phyloP scores from a whole-genome alignment of 2,797 vertebrate species.

The Hylomyscus alleni region DNA sequence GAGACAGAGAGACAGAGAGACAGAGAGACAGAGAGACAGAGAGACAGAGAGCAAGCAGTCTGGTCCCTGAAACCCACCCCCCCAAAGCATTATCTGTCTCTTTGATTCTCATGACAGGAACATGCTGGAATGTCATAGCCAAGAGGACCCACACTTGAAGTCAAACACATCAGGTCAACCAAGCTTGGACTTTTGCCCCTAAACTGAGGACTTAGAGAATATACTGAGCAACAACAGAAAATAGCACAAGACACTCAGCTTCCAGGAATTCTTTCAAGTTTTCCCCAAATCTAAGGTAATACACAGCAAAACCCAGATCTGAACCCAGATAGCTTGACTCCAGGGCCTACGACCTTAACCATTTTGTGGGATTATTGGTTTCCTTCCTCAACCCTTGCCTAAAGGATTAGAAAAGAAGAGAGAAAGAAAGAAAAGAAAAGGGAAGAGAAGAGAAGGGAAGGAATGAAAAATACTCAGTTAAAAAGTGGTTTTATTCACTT shows the following conservation, averaged over 20 bases:
- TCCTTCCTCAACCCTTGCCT: slow-evolving; percentile 28
- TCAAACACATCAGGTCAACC: not conserved
- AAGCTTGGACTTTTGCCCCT: not conserved
- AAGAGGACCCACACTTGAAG: not conserved
- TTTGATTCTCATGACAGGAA: not conserved
- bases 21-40: too few relatives aligned
- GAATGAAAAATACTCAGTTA: not conserved
- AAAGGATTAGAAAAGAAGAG: not conserved
- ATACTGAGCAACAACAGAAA: not conserved
- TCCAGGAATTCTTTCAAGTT: not conserved
- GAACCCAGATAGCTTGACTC: not conserved
- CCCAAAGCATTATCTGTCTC: too few relatives aligned
- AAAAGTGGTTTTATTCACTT: slow-evolving; percentile 20
- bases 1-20: too few relatives aligned
- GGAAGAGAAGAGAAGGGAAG: not conserved
- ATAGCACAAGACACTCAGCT: not conserved
- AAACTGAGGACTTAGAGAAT: not conserved
- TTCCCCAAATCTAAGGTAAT: not conserved
- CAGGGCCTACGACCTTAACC: slow-evolving; percentile 40
- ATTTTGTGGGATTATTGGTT: slow-evolving; percentile 24
- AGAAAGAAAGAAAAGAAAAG: not conserved
- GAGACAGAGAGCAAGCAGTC: too few relatives aligned
- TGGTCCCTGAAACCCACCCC: not conserved
- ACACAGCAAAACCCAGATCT: not conserved
- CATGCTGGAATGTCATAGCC: not conserved